A percentile compares a stretch with the other conserved stretches of the same genome.
These are phyloP conservation scores for Apoda limacodes DNA, from an alignment of 2,888 invertebrate species.

Conservation along the genomic window DNA sequence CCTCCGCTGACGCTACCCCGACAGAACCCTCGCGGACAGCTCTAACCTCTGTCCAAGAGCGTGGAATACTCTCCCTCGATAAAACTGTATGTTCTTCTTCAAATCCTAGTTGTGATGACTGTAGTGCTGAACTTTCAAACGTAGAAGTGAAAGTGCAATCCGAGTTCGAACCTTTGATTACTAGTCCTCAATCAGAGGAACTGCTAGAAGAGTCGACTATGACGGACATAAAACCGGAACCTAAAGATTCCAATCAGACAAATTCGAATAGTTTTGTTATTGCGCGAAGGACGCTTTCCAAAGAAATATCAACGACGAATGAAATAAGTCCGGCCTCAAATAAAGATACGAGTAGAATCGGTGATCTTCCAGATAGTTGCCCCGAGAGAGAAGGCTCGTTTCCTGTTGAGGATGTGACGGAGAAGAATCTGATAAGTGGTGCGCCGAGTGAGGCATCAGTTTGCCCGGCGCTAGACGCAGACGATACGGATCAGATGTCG, in stretches of 20 bases:
- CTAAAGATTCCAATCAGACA: conserved; percentile 28
- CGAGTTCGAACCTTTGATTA: conserved; percentile 17
- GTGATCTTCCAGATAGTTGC: conserved; percentile 29
- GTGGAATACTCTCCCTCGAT: conserved; percentile 18
- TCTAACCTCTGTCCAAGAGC: conserved; percentile 23
- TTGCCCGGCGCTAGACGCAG: conserved; percentile 13
- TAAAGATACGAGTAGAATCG: conserved; percentile 31
- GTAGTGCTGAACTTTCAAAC: conserved; percentile 25
- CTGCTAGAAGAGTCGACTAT: conserved; percentile 26
- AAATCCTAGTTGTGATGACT: conserved; percentile 24
- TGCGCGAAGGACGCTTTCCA: conserved; percentile 27
- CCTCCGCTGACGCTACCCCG: conserved; percentile 53
- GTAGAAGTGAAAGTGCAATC: conserved; percentile 24
- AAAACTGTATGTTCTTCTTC: conserved; percentile 18
- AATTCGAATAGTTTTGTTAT: conserved; percentile 30
- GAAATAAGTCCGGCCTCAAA: conserved; percentile 36
- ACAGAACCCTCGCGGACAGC: conserved; percentile 33
- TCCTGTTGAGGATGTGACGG: conserved; percentile 9
- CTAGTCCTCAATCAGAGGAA: conserved; percentile 21
- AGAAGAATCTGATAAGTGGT: conserved; percentile 42
- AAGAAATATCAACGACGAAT: conserved; percentile 36
- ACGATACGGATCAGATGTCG: conserved; percentile 11
- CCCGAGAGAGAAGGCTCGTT: conserved; percentile 20
- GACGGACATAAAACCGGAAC: conserved; percentile 26
- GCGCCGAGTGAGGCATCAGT: conserved; percentile 8